Conservation (phyloP, 2,797 vertebrate genomes). For the Hipposideros larvatus region DNA sequence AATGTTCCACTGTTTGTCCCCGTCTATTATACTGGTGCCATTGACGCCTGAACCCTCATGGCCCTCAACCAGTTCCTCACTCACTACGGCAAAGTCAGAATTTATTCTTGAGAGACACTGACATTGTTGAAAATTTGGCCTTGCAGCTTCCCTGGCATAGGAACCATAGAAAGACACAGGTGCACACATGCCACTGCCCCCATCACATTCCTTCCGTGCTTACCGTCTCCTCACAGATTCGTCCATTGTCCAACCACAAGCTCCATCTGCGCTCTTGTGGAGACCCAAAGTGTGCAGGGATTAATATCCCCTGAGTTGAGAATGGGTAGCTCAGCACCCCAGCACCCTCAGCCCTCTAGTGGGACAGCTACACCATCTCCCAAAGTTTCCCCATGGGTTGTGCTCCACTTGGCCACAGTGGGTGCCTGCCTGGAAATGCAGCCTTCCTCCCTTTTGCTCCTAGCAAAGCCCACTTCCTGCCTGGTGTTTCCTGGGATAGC, state of each 20-base stretch:
- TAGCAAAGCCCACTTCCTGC: background rate
- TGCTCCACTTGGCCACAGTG: background rate
- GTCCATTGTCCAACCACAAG: background rate
- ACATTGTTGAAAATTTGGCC: background rate
- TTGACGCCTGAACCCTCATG: background rate
- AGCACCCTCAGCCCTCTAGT: background rate
- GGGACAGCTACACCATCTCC: background rate
- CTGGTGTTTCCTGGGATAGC: background rate
- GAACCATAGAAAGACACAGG: background rate
- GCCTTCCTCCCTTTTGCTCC: background rate
- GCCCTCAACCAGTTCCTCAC: background rate
- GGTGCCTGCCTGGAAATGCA: background rate
- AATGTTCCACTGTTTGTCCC: too few relatives aligned
- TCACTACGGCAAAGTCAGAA: background rate
- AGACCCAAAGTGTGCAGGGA: background rate
- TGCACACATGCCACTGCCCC: fast-evolving
- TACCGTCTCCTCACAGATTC: background rate
- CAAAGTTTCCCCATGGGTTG: fast-evolving
- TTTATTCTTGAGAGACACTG: background rate
- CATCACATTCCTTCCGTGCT: fast-evolving
- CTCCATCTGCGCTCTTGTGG: background rate
- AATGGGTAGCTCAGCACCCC: fast-evolving
- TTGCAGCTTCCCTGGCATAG: background rate
- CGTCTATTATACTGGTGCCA: fast-evolving
- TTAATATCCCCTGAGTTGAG: too few relatives aligned